Percentiles rank a stretch among this genome's conserved stretches.
Conservation (phyloP, 1,140 invertebrate genomes). For the Drosophila prosaltans region DNA sequence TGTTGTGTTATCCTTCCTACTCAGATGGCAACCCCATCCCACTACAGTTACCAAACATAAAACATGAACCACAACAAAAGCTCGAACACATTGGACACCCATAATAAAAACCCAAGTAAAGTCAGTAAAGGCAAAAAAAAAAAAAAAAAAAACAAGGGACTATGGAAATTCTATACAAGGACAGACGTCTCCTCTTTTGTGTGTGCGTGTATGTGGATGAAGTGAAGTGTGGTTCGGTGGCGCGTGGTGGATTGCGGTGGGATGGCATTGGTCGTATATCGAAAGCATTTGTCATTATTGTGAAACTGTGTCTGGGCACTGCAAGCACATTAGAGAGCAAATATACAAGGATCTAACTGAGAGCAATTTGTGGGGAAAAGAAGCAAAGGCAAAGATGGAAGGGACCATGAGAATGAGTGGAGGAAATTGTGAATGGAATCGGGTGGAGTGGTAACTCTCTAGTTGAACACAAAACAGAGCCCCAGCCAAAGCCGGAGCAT, state of each 20-base stretch:
- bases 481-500: constrained; percentile 32
- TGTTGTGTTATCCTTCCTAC: constrained; percentile 10
- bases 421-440: not conserved
- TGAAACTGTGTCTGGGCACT: constrained; percentile 23
- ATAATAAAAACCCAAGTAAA: constrained; percentile 26
- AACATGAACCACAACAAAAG: constrained; percentile 45
- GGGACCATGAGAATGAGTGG: not conserved
- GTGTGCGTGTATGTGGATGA: not conserved
- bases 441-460: not conserved
- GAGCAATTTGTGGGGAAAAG: not conserved
- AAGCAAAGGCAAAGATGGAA: not conserved
- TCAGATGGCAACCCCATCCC: constrained; percentile 5
- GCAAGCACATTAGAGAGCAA: constrained; percentile 32
- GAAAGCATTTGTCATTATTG: constrained; percentile 44
- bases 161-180: constrained; percentile 25
- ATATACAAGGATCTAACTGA: constrained; percentile 7
- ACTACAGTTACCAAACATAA: constrained; percentile 2
- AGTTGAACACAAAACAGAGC: constrained; percentile 14
- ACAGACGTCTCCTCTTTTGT: constrained; percentile 8
- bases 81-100: constrained; percentile 21
- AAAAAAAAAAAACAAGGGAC: constrained; percentile 11
- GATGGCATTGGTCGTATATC: constrained; percentile 24
- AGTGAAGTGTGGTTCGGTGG: not conserved
- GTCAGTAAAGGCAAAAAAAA: constrained; percentile 11
- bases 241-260: not conserved